Base-by-base conservation (phyloP, 2,113 vertebrate genomes). In the Eleginops maclovinus region DNA sequence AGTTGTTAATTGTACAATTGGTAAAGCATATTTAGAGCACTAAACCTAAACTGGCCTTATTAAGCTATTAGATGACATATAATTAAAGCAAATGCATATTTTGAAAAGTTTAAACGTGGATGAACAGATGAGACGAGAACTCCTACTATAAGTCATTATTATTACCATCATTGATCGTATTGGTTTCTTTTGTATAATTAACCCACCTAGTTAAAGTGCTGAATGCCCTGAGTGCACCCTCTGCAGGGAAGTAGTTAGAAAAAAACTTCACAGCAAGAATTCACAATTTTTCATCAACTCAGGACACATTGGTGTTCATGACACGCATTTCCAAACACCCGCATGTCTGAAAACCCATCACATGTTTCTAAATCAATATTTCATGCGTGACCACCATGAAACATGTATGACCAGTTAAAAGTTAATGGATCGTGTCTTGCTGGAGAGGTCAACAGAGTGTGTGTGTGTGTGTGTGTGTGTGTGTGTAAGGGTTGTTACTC, bases 311-410 rank as follows among this genome's bases (percentile, higher is more conserved):
- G n/a, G 6, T 26, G 14, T 13, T 24, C 16, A 21, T 53, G 12
- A 55, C 16, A 26, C 17, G 1, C 10, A 50, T 71, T 49, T 65
- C 31, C 15, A 31, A 44, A 62, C 47, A 28, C 12, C 21, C 28
- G 7, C 36, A 46, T 15, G n/a, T 61, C 55, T 61, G 9, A 26
- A n/a, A 21, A 26, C 7, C 16, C n/a, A 28, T 41, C 2, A 11
- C 5, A 63, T 58, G 43, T 51, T 59, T 73, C 26, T 55, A 4
- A 51, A 85, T 82, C 21, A 74, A 82, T 81, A 74, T 85, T 85
- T 81, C 24, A 85, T 71, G 72, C 14, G 16, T 47, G 47, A 13
- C 51, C 53, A 66, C 36, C 13, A 81, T 78, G 24, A 81, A 77
- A 65, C 7, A 73, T 81, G 56, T 21, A 81, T 51, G 19, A 77